Base-by-base conservation (phyloP, 2,113 vertebrate species). In the Myodes glareolus region DNA sequence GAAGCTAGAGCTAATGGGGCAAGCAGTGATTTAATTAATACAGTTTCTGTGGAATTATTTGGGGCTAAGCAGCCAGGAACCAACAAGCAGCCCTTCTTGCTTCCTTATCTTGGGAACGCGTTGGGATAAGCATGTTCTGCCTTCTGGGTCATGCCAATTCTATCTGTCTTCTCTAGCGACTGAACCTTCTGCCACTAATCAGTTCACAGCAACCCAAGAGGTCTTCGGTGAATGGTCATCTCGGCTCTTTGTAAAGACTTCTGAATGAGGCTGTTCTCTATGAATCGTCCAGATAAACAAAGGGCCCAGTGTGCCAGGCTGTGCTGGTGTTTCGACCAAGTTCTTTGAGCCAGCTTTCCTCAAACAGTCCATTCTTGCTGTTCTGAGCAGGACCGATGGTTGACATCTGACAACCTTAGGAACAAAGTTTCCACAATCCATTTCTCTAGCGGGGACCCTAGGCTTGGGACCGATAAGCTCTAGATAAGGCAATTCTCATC, bases 181-280 rank as follows among this genome's bases (percentile, higher is more conserved):
- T 63, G 0, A 47, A 42, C 70, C 68, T 61, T 92, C 65, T n/a
- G 3, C 33, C 21, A 72, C 47, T 91, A 9, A 50, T 82, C 92
- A 63, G 39, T 84, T 47, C 72, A 33, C 80, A 82, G 76, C 52
- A 72, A 47, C 70, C 92, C 70, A 52, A 76, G 93, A 92, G 67
- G 88, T 47, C 96, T 82, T 82, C 63, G 86, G 88, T 96, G 95
- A 97, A 89, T 96, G 97, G 97, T 61, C 88, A 68, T 77, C 88
- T 94, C 94, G 95, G 95, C 86, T 81, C 95, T 95, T 73, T 88
- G 94, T 96, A 81, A 93, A 92, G 77, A 31, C 94, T 98, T 98
- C 58, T 96, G 97, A 97, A 96, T 91, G 85, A 86, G 78, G 75
- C 97, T 70, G 94, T 97, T 95, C 97, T 97, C 88, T 92, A 0